Conservation (phyloP, 1,140 invertebrate species). For the Orchestia grillus region DNA sequence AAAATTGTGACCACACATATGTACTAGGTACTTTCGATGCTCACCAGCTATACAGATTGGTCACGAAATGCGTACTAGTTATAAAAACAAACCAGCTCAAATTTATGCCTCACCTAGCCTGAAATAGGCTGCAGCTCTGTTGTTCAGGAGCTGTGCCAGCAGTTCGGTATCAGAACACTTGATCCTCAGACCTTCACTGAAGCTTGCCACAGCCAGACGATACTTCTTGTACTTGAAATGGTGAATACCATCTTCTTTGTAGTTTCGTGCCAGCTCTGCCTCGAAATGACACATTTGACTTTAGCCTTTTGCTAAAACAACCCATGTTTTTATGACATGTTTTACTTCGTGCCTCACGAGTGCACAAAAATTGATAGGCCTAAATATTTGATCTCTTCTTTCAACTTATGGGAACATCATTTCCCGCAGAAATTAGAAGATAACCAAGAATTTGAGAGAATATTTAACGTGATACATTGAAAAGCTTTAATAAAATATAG, state of each 20-base stretch:
- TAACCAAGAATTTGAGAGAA: no score
- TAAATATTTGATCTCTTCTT: no score
- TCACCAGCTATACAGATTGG: background rate
- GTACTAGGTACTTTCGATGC: background rate
- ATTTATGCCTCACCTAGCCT: constrained; percentile 81
- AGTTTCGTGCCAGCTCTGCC: constrained; percentile 86
- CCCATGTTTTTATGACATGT: background rate
- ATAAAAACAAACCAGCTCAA: background rate
- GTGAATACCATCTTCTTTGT: constrained; percentile 97
- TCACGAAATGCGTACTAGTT: background rate
- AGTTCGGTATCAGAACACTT: constrained; percentile 82
- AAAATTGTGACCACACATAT: background rate
- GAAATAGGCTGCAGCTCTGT: constrained; percentile 89
- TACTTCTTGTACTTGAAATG: constrained; percentile 97
- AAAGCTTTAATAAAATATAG: no score
- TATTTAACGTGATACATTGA: no score
- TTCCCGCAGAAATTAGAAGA: no score
- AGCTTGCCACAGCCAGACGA: constrained; percentile 86
- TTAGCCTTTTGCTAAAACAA: background rate
- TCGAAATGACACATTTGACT: constrained; percentile 61
- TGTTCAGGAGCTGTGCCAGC: constrained; percentile 89
- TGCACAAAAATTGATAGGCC: no score
- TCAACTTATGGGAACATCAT: no score
- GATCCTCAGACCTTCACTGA: constrained; percentile 89
- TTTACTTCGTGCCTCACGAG: background rate